These are phyloP conservation scores for Pluvialis apricaria DNA, from an alignment of 2,113 vertebrate species.

Conservation along the genomic window DNA sequence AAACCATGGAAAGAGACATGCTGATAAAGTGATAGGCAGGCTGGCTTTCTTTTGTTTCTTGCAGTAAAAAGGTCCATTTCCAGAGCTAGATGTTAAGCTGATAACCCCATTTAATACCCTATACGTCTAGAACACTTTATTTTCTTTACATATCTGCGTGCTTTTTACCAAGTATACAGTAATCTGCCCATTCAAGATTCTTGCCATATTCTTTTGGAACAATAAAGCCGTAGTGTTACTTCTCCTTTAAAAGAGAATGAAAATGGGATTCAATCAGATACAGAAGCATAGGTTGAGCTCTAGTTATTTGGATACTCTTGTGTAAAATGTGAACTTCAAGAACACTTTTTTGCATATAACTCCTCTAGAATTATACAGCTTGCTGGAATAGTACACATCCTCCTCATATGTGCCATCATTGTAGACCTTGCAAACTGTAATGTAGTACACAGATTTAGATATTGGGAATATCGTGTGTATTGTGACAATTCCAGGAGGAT, in stretches of 20 bases:
- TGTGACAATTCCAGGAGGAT: neutral
- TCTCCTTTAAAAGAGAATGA: neutral
- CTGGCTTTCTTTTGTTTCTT: neutral
- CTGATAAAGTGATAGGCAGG: neutral
- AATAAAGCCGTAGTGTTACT: neutral
- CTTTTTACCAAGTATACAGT: neutral
- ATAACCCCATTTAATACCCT: neutral
- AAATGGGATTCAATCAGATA: neutral
- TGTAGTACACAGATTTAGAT: neutral
- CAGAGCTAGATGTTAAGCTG: neutral
- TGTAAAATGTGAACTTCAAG: neutral
- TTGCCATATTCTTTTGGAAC: neutral
- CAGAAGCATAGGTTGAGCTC: neutral
- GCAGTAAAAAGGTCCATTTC: neutral
- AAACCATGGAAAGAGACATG: neutral
- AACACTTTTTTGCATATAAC: neutral
- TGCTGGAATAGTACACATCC: neutral
- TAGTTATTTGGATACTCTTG: neutral
- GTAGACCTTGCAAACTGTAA: neutral
- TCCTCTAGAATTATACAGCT: neutral
- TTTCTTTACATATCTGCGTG: neutral
- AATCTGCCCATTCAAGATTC: neutral
- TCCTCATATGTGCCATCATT: neutral
- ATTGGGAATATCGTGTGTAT: neutral
- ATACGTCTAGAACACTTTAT: neutral